These are phyloP conservation scores for Frankliniella intonsa DNA, from an alignment of 2,888 invertebrate genomes.

Conservation along the genomic window DNA sequence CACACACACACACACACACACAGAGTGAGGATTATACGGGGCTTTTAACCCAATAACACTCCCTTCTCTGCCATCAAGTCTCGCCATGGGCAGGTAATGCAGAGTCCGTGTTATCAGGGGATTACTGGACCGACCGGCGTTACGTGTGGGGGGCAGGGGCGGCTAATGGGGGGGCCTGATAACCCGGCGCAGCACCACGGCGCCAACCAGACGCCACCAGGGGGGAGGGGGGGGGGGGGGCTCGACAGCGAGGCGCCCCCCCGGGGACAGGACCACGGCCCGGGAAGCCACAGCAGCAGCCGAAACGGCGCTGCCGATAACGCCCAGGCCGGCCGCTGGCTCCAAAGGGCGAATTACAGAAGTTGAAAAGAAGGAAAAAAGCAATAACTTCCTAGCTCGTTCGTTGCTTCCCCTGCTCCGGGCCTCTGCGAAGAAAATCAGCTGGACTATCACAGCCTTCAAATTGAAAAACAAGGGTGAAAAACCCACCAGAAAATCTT, in stretches of 20 bases:
- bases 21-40: conserved; percentile 9
- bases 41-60: conserved; percentile 26
- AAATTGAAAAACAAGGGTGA: too few species aligned
- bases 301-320: too few species aligned
- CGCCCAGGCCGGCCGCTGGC: too few species aligned
- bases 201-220: background rate
- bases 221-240: background rate
- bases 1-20: background rate
- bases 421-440: too few species aligned
- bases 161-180: background rate
- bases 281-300: too few species aligned
- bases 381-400: too few species aligned
- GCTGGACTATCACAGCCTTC: too few species aligned
- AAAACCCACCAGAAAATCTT: too few species aligned
- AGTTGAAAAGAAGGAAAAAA: too few species aligned
- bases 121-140: background rate
- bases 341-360: too few species aligned
- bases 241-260: background rate
- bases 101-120: conserved; percentile 12
- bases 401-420: too few species aligned
- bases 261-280: too few species aligned
- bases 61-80: background rate
- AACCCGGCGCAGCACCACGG: background rate
- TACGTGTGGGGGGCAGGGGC: background rate
- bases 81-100: conserved; percentile 5